Base-by-base conservation (phyloP, 2,797 vertebrate species). In the Micromesistius poutassou region DNA sequence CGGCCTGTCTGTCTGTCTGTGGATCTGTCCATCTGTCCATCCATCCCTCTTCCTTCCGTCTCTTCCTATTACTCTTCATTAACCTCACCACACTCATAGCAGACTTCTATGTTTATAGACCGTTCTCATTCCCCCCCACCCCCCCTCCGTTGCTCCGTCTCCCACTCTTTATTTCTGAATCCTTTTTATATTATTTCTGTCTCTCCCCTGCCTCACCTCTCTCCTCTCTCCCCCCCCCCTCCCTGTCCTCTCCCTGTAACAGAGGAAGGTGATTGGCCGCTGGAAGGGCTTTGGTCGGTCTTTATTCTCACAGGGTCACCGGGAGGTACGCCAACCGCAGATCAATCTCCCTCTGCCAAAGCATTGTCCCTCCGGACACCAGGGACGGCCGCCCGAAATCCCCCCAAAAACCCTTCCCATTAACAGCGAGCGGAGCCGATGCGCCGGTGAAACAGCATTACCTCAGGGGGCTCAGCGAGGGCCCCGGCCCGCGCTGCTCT, bases 391-490 rank as follows among this genome's bases (percentile, higher is more conserved):
- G 81, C 80, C 73, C 85, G 86, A 82, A 80, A 83, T 85, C 84
- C 86, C 84, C 81, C 86, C 86, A 83, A 86, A 84, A 90, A 90
- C 88, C 88, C 88, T 90, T 82, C 81, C 71, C 38, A 30, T 90
- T 89, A 84, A 83, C 87, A 83, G 85, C 87, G 87, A 89, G 86
- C 86, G 80, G 82, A 22, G 46, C 46, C 6, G 76, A 71, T 31
- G 71, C 71, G 77, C 70, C 84, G 85, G 82, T 85, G 79, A 77
- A 77, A 83, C 80, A 14, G 87, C 87, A 90, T 92, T 88, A 90
- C 89, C 88, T 92, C 91, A 91, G 89, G 88, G 91, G 85, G 83
- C 85, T 19, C 14, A 50, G 46, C 85, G 86, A 87, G 83, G 80
- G 74, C 77, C 82, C 74, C 81, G 83, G 79, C 83, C 87, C 84